Percentiles rank a stretch among this genome's conserved stretches.
phyloP scores from a whole-genome alignment of 2,888 invertebrate species.

The Brenthis ino region DNA sequence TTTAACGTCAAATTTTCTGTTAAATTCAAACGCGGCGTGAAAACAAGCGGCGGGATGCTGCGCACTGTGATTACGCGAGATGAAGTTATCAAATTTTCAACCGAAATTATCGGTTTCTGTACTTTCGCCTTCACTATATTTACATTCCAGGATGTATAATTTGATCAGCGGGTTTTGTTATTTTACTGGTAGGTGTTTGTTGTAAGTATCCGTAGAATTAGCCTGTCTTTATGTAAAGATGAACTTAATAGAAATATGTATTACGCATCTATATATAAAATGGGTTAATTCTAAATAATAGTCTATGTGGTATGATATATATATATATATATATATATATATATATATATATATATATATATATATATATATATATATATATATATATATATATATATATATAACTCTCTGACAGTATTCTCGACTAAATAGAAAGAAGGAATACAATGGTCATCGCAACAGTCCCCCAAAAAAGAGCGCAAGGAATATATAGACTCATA shows the following conservation, averaged over 20 bases:
- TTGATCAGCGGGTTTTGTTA: slow-evolving; percentile 54
- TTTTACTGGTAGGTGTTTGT: not conserved
- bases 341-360: too few relatives aligned
- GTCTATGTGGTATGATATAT: too few relatives aligned
- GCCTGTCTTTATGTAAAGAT: too few relatives aligned
- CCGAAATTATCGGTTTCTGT: slow-evolving; percentile 61
- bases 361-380: too few relatives aligned
- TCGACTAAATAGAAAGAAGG: too few relatives aligned
- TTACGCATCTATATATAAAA: too few relatives aligned
- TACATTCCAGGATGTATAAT: slow-evolving; percentile 64
- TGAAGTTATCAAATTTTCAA: slow-evolving; percentile 73
- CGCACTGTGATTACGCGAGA: slow-evolving; percentile 67
- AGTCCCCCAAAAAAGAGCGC: not conserved
- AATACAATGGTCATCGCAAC: not conserved
- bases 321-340: too few relatives aligned
- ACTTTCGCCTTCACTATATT: slow-evolving; percentile 66
- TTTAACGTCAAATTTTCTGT: slow-evolving; percentile 14
- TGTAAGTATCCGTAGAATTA: too few relatives aligned
- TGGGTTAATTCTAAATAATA: too few relatives aligned
- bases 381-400: too few relatives aligned
- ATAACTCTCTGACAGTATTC: too few relatives aligned
- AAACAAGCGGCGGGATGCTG: slow-evolving; percentile 43
- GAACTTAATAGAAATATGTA: too few relatives aligned
- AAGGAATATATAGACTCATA: not conserved
- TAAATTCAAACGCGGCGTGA: slow-evolving; percentile 11